Percentiles rank a stretch among this genome's conserved stretches.
Evolutionary conservation across 1,140 invertebrate genomes (phyloP).

Genomic region (Conus ventricosus): DNA sequence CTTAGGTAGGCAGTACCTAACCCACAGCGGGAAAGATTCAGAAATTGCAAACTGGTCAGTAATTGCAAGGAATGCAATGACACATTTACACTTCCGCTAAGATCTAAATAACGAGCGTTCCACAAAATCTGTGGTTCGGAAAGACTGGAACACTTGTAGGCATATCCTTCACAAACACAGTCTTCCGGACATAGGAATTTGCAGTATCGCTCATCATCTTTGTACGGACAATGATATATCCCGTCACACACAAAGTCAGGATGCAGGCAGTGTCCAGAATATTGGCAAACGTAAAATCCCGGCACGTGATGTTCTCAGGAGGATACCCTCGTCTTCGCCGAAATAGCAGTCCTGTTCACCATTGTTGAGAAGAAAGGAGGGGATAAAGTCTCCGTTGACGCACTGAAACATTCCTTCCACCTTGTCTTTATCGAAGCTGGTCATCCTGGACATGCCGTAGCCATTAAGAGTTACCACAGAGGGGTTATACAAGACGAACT

Average conservation of each 20-base stretch:
- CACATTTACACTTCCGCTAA: background rate
- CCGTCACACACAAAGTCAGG: constrained; percentile 36
- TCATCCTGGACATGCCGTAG: constrained; percentile 31
- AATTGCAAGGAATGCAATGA: background rate
- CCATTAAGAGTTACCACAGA: constrained; percentile 30
- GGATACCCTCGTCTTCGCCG: constrained; percentile 37
- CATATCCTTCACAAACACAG: constrained; percentile 34
- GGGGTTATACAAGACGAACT: background rate
- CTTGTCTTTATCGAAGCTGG: background rate
- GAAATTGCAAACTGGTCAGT: constrained; percentile 10
- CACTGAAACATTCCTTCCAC: constrained; percentile 22
- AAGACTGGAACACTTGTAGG: constrained; percentile 12
- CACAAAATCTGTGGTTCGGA: background rate
- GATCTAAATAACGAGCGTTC: constrained; percentile 23
- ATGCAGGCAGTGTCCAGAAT: constrained; percentile 31
- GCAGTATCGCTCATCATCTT: constrained; percentile 41
- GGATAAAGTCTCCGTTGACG: constrained; percentile 17
- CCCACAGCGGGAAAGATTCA: constrained; percentile 27
- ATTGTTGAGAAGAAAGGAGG: constrained; percentile 36
- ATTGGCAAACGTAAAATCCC: constrained; percentile 30
- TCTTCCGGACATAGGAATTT: constrained; percentile 10
- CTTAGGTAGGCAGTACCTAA: background rate
- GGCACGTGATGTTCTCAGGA: constrained; percentile 17
- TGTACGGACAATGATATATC: constrained; percentile 37
- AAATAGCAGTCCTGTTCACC: constrained; percentile 31